A percentile compares a stretch with the other conserved stretches of the same genome.
phyloP scores from a whole-genome alignment of 2,888 invertebrate genomes.

The Bembecia ichneumoniformis region DNA sequence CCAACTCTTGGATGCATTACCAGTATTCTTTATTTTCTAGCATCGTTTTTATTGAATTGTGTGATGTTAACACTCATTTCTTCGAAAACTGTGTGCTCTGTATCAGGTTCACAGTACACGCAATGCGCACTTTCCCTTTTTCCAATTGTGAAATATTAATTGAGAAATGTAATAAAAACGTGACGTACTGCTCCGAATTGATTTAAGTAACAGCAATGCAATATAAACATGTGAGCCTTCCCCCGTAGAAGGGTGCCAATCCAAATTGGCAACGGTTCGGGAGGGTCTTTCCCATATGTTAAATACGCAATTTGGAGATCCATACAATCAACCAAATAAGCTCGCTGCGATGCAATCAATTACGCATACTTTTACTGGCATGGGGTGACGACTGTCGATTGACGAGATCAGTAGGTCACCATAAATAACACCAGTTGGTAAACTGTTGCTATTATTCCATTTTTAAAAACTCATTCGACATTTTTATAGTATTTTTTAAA shows the following conservation, averaged over 20 bases:
- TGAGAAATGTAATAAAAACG: no score
- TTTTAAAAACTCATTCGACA: no score
- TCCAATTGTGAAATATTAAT: no score
- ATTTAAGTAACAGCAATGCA: conserved; percentile 37
- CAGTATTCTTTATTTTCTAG: no score
- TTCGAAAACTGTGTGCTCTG: no score
- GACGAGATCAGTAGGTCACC: conserved; percentile 46
- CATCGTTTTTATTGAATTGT: no score
- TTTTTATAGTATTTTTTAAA: no score
- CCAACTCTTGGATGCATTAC: no score
- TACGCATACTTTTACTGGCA: conserved; percentile 47
- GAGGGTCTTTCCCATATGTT: conserved; percentile 64
- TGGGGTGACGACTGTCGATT: neutral
- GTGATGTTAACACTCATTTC: no score
- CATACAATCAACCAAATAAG: conserved; percentile 67
- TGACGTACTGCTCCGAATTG: neutral
- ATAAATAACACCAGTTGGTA: neutral
- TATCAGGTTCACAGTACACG: no score
- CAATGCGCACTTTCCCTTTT: no score
- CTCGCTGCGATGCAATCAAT: conserved; percentile 63
- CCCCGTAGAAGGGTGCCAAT: conserved; percentile 26
- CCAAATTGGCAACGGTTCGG: conserved; percentile 63
- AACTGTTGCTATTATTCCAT: no score
- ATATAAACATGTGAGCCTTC: conserved; percentile 40
- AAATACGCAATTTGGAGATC: conserved; percentile 64